phyloP scores from a whole-genome alignment of 2,797 vertebrate species.

The Morus bassanus region DNA sequence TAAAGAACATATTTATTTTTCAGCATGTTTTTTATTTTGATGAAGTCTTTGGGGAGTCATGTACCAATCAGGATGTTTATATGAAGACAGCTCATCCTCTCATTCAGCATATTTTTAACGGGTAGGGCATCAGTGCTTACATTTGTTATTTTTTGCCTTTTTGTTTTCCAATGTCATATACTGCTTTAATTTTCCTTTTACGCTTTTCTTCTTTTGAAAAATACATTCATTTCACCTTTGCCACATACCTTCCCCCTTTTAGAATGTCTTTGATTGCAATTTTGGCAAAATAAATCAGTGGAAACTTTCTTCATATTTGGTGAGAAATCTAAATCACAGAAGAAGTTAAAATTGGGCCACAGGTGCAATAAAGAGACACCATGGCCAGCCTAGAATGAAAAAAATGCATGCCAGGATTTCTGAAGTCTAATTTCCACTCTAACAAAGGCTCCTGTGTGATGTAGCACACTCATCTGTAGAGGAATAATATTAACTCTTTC shows the following conservation, averaged over 20 bases:
- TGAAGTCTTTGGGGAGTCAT: conserved; percentile 88
- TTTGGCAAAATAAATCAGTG: background rate
- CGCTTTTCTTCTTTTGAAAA: conserved; percentile 6
- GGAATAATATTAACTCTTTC: background rate
- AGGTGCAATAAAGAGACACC: background rate
- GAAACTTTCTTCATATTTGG: background rate
- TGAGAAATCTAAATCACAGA: background rate
- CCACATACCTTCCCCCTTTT: background rate
- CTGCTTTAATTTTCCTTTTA: background rate
- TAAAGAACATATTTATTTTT: conserved; percentile 70
- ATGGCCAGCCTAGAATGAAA: background rate
- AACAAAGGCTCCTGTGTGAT: background rate
- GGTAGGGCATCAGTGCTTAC: conserved; percentile 76
- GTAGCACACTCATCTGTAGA: background rate
- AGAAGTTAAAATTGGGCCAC: background rate
- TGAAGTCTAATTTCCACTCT: background rate
- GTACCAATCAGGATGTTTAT: conserved; percentile 88
- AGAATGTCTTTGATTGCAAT: background rate
- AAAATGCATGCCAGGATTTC: background rate
- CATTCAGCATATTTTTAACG: conserved; percentile 89
- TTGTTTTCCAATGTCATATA: background rate
- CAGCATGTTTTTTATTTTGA: conserved; percentile 94
- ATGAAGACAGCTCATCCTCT: conserved; percentile 86
- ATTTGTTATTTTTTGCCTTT: conserved; percentile 23
- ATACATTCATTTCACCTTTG: conserved; percentile 22